phyloP scores from a whole-genome alignment of 2,113 vertebrate genomes.

The Xenus cinereus region DNA sequence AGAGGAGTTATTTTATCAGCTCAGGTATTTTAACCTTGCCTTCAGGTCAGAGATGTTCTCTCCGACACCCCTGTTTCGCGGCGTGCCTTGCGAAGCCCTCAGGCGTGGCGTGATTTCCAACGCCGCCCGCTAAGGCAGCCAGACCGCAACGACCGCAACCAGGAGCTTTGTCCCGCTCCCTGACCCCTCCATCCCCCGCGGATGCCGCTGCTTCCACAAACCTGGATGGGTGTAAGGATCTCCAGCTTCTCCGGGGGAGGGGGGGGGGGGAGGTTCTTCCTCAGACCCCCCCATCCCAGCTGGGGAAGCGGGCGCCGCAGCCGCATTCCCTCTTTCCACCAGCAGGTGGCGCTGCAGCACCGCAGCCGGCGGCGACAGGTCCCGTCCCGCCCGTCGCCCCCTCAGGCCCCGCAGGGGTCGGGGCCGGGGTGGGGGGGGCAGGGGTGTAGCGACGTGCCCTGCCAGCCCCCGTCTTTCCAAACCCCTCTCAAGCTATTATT shows the following conservation, averaged over 20 bases:
- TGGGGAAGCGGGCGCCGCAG: neutral
- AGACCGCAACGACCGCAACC: neutral
- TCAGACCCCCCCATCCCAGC: fast-evolving
- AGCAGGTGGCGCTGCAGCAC: neutral
- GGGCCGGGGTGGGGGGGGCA: no score
- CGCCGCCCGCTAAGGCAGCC: neutral
- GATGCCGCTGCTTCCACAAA: neutral
- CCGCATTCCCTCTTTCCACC: neutral
- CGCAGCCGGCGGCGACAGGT: neutral
- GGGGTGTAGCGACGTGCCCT: neutral
- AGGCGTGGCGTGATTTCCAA: neutral
- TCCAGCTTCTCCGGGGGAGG: neutral
- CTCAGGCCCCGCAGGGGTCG: neutral
- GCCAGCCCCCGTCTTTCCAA: neutral
- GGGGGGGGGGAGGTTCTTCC: neutral
- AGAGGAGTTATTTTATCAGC: neutral
- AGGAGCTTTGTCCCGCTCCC: fast-evolving
- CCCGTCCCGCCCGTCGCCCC: neutral
- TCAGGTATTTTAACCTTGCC: neutral
- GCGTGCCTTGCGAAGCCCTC: neutral
- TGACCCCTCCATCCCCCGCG: neutral
- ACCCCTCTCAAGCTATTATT: neutral
- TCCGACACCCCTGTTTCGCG: fast-evolving
- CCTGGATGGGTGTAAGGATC: fast-evolving
- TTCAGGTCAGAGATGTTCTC: neutral